These are phyloP conservation scores for Chrysochloris asiatica DNA, from an alignment of 2,113 vertebrate genomes.

Conservation along the genomic window DNA sequence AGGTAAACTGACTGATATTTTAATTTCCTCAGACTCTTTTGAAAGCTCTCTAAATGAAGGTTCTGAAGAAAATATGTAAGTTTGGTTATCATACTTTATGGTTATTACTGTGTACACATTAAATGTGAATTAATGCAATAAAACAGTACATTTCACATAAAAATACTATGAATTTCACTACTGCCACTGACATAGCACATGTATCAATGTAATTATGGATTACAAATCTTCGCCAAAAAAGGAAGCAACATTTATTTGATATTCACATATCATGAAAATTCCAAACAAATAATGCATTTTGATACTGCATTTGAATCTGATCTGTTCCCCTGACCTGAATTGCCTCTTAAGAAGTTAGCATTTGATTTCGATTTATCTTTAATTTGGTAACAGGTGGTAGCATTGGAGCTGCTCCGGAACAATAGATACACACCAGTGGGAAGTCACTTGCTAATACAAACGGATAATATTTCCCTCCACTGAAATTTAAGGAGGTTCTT, in stretches of 20 bases:
- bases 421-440: constrained; percentile 36
- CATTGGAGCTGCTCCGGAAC: constrained; percentile 62
- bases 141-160: constrained; percentile 89
- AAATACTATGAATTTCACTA: constrained; percentile 87
- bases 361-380: constrained; percentile 71
- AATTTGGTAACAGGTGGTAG: constrained; percentile 70
- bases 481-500: constrained; percentile 29
- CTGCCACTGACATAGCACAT: constrained; percentile 84
- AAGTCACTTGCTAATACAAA: background rate
- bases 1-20: constrained; percentile 88
- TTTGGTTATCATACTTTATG: constrained; percentile 87
- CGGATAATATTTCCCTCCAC: background rate
- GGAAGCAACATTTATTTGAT: constrained; percentile 78
- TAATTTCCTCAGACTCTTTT: constrained; percentile 85
- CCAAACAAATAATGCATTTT: constrained; percentile 74
- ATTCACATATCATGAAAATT: constrained; percentile 78
- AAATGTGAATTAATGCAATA: constrained; percentile 90
- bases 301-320: constrained; percentile 37
- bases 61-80: constrained; percentile 88
- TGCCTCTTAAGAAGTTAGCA: constrained; percentile 68
- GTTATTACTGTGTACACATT: constrained; percentile 90
- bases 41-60: constrained; percentile 87
- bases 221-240: constrained; percentile 84
- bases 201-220: constrained; percentile 87
- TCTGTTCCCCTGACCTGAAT: constrained; percentile 64